These are phyloP conservation scores for Cephus cinctus DNA, from an alignment of 1,140 invertebrate species.

Conservation along the genomic window DNA sequence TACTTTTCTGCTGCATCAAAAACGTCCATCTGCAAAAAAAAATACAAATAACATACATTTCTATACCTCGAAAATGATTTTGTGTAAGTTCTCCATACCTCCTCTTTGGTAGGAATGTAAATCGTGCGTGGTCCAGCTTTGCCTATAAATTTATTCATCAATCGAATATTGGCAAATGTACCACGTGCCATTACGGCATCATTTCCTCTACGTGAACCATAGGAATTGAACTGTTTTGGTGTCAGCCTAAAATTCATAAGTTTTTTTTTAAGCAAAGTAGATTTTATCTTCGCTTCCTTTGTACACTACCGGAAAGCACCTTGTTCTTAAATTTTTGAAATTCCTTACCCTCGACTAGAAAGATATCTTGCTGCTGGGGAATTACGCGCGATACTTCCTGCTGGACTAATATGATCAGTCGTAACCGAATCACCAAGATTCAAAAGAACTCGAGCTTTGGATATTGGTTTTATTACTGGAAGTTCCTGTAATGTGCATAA, in stretches of 20 bases:
- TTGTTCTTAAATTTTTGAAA: too few relatives aligned
- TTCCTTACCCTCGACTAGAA: conserved; percentile 70
- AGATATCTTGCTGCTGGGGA: conserved; percentile 92
- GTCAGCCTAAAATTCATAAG: conserved; percentile 65
- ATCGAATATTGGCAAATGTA: conserved; percentile 97
- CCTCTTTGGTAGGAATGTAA: conserved; percentile 84
- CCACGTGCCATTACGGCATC: conserved; percentile 96
- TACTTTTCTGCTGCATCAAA: conserved; percentile 95
- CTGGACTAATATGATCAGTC: conserved; percentile 98
- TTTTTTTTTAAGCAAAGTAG: not conserved
- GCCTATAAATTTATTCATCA: conserved; percentile 88
- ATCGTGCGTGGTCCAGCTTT: conserved; percentile 86
- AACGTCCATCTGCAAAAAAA: conserved; percentile 79
- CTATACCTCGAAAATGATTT: conserved; percentile 5
- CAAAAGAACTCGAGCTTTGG: conserved; percentile 75
- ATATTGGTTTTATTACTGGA: conserved; percentile 59
- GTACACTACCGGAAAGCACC: too few relatives aligned
- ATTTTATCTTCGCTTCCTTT: not conserved
- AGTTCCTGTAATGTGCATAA: conserved; percentile 52
- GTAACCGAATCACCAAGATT: conserved; percentile 94
- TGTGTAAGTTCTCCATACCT: conserved; percentile 52
- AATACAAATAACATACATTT: conserved; percentile 24
- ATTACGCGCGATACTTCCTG: conserved; percentile 93
- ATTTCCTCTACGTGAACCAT: conserved; percentile 94
- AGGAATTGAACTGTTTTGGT: conserved; percentile 96